Base-by-base conservation (phyloP, 2,888 invertebrate genomes). In the Pseudoips prasinana region DNA sequence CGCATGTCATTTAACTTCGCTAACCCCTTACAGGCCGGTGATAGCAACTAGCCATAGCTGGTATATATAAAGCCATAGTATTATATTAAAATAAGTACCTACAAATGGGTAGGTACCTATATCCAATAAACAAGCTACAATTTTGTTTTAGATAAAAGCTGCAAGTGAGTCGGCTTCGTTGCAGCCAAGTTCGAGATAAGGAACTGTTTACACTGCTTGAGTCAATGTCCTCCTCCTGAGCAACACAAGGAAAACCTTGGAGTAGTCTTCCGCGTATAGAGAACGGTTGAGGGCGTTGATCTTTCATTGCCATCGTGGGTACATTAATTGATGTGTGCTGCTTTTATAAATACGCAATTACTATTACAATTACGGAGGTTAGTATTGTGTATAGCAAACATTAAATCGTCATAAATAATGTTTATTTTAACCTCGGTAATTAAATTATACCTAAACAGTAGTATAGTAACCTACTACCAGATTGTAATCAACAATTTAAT, bases 141-240 rank as follows among this genome's bases (percentile, higher is more conserved):
- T 73, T 74, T 68, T 60, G 69, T 73, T 65, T 71, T 73, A 81
- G 83, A 84, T 85, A 86, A 85, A 85, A 84, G 86, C 83, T 84
- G 80, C 75, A 68, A 70, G 72, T 66, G 58, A 70, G 64, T 68
- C 61, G 65, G 61, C 69, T 58, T 53, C 64, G 63, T 51, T 67
- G 72, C 70, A 70, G 68, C 70, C 69, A 77, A 79, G 73, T 75
- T 78, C 65, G 67, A 86, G 88, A 88, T 88, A 88, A 88, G 87
- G 83, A 85, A 85, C 81, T 88, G 87, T 88, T 87, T 88, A 88
- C 88, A 83, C 79, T 84, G 70, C 78, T 83, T 84, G 77, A 84
- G 88, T 88, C 88, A 88, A 87, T 84, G 88, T 85, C 88, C 88
- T 87, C 84, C 77, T 83, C 72, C 74, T 72, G 78, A 63, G 54